Evolutionary conservation across 2,113 vertebrate species (phyloP).

Genomic region (Murina feae): DNA sequence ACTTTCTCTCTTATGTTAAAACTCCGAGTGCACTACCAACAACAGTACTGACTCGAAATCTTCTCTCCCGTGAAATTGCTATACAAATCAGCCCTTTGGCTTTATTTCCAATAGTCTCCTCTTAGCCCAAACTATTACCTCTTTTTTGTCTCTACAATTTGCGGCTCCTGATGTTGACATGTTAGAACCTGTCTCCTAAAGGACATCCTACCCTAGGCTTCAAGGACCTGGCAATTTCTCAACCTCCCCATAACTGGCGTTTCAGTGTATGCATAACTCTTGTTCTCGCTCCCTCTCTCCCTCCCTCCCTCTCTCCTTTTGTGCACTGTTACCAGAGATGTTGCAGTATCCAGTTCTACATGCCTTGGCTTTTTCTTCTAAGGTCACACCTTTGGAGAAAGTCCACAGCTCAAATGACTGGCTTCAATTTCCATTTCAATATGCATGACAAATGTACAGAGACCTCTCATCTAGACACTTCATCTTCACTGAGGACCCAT

Average conservation of each 20-base stretch:
- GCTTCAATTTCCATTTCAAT: not conserved
- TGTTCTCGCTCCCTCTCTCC: not conserved
- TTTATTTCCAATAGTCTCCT: not conserved
- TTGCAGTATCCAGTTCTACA: not conserved
- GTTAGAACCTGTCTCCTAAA: not conserved
- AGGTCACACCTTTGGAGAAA: not conserved
- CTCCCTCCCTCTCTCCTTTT: not conserved
- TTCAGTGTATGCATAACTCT: not conserved
- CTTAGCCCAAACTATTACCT: not conserved
- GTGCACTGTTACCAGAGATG: not conserved
- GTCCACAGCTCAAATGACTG: not conserved
- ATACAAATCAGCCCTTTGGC: not conserved
- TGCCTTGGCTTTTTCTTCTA: not conserved
- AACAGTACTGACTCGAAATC: not conserved
- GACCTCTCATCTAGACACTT: not conserved
- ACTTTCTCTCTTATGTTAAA: not conserved
- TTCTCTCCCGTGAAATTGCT: not conserved
- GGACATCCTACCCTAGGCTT: not conserved
- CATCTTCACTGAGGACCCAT: not conserved
- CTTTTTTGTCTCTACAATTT: not conserved
- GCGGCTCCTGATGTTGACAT: not conserved
- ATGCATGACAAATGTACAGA: not conserved
- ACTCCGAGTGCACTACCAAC: not conserved
- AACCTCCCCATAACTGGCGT: not conserved
- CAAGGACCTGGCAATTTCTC: not conserved